phyloP scores from a whole-genome alignment of 2,888 invertebrate species.

The Antheraea yamamai region DNA sequence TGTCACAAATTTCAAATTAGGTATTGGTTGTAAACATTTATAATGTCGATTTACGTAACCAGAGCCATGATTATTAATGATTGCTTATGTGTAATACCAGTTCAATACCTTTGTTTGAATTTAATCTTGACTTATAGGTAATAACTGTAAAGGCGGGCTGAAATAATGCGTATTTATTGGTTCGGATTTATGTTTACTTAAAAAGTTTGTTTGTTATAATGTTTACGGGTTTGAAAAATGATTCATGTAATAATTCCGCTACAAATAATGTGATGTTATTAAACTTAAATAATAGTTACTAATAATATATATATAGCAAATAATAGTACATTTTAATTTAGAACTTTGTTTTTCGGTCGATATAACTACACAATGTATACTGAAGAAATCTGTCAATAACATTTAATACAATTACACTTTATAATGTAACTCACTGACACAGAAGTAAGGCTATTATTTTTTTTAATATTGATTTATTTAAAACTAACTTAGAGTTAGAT shows the following conservation, averaged over 20 bases:
- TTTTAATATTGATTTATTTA: too few species aligned
- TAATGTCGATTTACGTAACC: slow-evolving; percentile 10
- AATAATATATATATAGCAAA: background rate
- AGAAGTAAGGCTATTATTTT: too few species aligned
- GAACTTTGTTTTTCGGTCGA: background rate
- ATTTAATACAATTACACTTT: too few species aligned
- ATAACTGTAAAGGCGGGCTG: background rate
- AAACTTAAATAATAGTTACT: background rate
- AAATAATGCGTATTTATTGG: slow-evolving; percentile 10
- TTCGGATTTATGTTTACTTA: slow-evolving; percentile 13
- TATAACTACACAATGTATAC: background rate
- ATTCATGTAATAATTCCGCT: background rate
- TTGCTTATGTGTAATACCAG: background rate
- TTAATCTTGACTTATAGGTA: slow-evolving; percentile 11
- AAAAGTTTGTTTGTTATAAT: background rate
- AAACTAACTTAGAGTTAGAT: too few species aligned
- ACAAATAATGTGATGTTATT: background rate
- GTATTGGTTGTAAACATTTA: background rate
- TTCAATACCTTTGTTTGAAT: slow-evolving; percentile 17
- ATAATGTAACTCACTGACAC: too few species aligned
- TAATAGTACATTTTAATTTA: too few species aligned
- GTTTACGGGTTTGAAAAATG: background rate
- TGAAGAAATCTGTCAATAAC: too few species aligned
- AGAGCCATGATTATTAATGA: slow-evolving; percentile 9
- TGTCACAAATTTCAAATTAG: background rate